Percentiles rank a stretch among this genome's conserved stretches.
phyloP scores from a whole-genome alignment of 2,113 vertebrate species.

The Natator depressus region DNA sequence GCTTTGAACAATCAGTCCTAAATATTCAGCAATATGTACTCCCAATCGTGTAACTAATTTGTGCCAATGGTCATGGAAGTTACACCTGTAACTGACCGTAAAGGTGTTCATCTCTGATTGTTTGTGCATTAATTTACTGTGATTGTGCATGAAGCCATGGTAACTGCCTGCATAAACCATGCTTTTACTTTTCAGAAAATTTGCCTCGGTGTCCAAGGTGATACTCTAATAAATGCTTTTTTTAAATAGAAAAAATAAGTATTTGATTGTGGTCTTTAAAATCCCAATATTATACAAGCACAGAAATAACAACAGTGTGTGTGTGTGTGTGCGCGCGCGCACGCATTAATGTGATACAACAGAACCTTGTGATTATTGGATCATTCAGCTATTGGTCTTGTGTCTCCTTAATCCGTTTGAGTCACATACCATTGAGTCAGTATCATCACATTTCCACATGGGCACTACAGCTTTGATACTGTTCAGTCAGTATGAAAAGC shows the following conservation, averaged over 20 bases:
- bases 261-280: neutral
- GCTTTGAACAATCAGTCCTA: neutral
- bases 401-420: neutral
- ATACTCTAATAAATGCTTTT: neutral
- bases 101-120: neutral
- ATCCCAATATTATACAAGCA: neutral
- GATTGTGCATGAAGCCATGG: neutral
- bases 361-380: neutral
- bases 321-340: neutral
- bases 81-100: neutral
- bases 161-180: neutral
- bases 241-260: neutral
- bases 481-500: neutral
- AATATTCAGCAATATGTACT: neutral
- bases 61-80: neutral
- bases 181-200: neutral
- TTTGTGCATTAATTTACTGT: neutral
- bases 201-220: neutral
- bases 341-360: neutral
- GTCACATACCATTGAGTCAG: neutral
- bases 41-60: neutral
- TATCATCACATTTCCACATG: neutral
- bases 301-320: neutral
- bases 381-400: neutral
- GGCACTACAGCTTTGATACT: neutral